Evolutionary conservation across 2,888 invertebrate species (phyloP).

Genomic region (Crematogaster levior): DNA sequence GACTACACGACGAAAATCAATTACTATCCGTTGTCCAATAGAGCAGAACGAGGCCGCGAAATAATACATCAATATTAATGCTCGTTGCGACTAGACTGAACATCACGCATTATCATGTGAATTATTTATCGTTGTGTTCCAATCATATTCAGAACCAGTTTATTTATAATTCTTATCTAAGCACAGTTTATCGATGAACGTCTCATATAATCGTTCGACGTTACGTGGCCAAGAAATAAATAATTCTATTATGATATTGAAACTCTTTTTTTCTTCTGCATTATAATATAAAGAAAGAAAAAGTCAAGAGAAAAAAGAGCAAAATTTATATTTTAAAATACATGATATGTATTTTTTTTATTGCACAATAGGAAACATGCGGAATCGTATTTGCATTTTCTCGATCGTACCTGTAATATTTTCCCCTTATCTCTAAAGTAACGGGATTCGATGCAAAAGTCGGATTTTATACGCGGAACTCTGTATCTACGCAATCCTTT

Average conservation of each 20-base stretch:
- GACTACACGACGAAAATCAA: slow-evolving; percentile 39
- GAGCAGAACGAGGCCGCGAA: slow-evolving; percentile 10
- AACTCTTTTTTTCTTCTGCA: background rate
- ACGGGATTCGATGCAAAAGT: background rate
- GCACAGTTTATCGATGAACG: background rate
- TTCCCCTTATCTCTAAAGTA: slow-evolving; percentile 23
- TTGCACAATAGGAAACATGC: background rate
- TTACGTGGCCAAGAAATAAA: background rate
- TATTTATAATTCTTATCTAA: slow-evolving; percentile 9
- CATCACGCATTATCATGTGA: slow-evolving; percentile 1
- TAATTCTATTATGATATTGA: too few relatives aligned
- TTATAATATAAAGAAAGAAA: background rate
- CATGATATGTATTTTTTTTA: background rate
- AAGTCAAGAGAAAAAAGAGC: background rate
- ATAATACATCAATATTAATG: slow-evolving; percentile 38
- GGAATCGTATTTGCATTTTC: slow-evolving; percentile 26
- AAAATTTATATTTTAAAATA: background rate
- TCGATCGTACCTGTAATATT: slow-evolving; percentile 30
- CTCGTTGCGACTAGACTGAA: background rate
- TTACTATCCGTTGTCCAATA: slow-evolving; percentile 28
- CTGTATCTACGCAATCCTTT: slow-evolving; percentile 21
- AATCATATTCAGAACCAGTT: background rate
- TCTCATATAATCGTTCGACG: background rate
- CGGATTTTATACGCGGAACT: background rate
- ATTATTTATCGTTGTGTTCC: background rate